phyloP scores from a whole-genome alignment of 1,140 invertebrate genomes.

The Thrips palmi region DNA sequence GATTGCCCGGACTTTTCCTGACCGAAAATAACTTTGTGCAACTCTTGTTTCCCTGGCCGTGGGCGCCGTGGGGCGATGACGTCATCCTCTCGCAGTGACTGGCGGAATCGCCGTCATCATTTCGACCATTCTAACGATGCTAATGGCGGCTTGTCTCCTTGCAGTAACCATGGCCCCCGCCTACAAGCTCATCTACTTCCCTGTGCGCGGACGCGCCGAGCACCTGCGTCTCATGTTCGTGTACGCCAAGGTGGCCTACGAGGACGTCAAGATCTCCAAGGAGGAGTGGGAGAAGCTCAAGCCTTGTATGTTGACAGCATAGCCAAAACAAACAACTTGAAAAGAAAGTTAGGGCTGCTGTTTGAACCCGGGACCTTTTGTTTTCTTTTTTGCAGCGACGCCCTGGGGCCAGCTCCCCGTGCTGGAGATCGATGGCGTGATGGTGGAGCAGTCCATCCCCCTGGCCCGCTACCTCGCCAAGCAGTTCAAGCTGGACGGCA shows the following conservation, averaged over 20 bases:
- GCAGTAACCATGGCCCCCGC: slow-evolving; percentile 26
- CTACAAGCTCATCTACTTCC: slow-evolving; percentile 44
- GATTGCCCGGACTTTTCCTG: too few relatives aligned
- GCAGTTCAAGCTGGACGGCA: slow-evolving; percentile 34
- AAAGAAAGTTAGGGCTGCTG: too few relatives aligned
- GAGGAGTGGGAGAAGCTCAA: slow-evolving; percentile 33
- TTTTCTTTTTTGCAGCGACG: slow-evolving; percentile 20
- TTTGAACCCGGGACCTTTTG: too few relatives aligned
- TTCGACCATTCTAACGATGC: too few relatives aligned
- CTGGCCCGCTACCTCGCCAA: slow-evolving; percentile 43
- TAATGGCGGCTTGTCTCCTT: too few relatives aligned
- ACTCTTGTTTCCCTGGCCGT: too few relatives aligned
- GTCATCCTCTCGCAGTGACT: too few relatives aligned
- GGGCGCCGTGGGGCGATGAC: too few relatives aligned
- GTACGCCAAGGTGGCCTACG: slow-evolving; percentile 37
- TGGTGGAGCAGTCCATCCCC: slow-evolving; percentile 39
- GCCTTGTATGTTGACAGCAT: slow-evolving; percentile 24
- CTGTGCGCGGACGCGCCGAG: slow-evolving; percentile 44
- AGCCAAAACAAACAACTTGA: not conserved
- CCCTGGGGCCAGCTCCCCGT: slow-evolving; percentile 48
- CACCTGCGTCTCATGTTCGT: slow-evolving; percentile 44
- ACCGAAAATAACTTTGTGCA: too few relatives aligned
- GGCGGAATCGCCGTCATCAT: too few relatives aligned
- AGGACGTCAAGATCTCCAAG: slow-evolving; percentile 35
- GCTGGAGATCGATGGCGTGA: slow-evolving; percentile 43